phyloP scores from a whole-genome alignment of 30 jellyfish, hydroid and myxozoan species.

The Aurelia aurita complex sp. Pacific region DNA sequence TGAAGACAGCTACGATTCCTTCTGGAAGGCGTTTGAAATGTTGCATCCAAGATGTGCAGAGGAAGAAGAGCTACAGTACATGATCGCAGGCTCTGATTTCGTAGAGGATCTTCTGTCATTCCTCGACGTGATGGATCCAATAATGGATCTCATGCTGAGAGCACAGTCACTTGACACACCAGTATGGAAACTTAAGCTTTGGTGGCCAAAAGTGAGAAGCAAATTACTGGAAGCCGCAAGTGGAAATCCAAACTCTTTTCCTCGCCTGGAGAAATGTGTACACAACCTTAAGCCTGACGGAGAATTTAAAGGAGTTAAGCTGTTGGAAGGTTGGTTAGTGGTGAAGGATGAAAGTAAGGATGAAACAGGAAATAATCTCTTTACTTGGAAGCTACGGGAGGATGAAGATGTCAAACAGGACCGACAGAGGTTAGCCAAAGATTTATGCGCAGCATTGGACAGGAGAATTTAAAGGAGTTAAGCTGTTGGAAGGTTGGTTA shows the following conservation, averaged over 20 bases:
- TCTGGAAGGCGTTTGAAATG: conserved; percentile 28
- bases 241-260: conserved; percentile 24
- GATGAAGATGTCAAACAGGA: too few relatives aligned
- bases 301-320: conserved; percentile 22
- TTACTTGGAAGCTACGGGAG: too few relatives aligned
- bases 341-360: conserved; percentile 5
- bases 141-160: conserved; percentile 27
- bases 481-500: conserved; percentile 46
- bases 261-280: conserved; percentile 4
- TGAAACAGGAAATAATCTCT: too few relatives aligned
- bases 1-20: conserved; percentile 20
- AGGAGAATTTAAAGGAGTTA: conserved; percentile 23
- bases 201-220: conserved; percentile 19
- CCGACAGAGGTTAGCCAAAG: too few relatives aligned
- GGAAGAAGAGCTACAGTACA: conserved; percentile 44
- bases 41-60: conserved; percentile 27
- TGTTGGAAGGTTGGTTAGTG: conserved; percentile 41
- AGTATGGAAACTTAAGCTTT: conserved; percentile 25
- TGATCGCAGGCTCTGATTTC: conserved; percentile 56
- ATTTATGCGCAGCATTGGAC: too few relatives aligned
- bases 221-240: background rate
- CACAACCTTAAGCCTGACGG: conserved; percentile 21
- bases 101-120: conserved; percentile 41
- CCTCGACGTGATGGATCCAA: conserved; percentile 45
- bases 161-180: conserved; percentile 43